phyloP scores from a whole-genome alignment of 2,888 invertebrate genomes.

The Athripsodes cinereus region DNA sequence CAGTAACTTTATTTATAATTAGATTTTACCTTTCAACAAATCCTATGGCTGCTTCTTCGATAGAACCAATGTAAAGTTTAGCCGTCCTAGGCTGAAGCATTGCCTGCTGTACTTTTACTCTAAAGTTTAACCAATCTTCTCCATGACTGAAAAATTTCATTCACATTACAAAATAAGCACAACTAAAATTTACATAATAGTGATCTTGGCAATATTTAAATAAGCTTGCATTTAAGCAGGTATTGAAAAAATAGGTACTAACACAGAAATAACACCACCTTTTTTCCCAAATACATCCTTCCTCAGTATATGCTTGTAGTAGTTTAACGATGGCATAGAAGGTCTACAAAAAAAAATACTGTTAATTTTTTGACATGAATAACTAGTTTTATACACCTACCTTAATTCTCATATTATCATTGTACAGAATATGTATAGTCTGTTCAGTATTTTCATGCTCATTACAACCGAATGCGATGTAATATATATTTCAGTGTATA shows the following conservation, averaged over 20 bases:
- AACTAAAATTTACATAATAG: too few species aligned
- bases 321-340: slow-evolving; percentile 69
- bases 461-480: too few species aligned
- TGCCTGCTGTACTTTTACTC: slow-evolving; percentile 61
- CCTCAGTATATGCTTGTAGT: slow-evolving; percentile 63
- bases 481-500: too few species aligned
- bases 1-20: not conserved
- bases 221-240: too few species aligned
- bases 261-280: slow-evolving; percentile 70
- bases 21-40: slow-evolving; percentile 48
- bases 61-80: slow-evolving; percentile 52
- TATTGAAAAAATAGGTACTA: too few species aligned
- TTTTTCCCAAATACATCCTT: slow-evolving; percentile 61
- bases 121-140: slow-evolving; percentile 61
- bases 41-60: slow-evolving; percentile 54
- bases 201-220: too few species aligned
- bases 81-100: slow-evolving; percentile 61
- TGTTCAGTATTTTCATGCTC: too few species aligned
- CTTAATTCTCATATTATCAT: too few species aligned
- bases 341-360: slow-evolving; percentile 43
- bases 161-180: too few species aligned
- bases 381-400: too few species aligned
- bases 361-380: too few species aligned
- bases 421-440: too few species aligned
- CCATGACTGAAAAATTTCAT: slow-evolving; percentile 52